These are phyloP conservation scores for Epizoanthus scotinus DNA, from an alignment of 92 coral and sea anemone genomes.

Conservation along the genomic window DNA sequence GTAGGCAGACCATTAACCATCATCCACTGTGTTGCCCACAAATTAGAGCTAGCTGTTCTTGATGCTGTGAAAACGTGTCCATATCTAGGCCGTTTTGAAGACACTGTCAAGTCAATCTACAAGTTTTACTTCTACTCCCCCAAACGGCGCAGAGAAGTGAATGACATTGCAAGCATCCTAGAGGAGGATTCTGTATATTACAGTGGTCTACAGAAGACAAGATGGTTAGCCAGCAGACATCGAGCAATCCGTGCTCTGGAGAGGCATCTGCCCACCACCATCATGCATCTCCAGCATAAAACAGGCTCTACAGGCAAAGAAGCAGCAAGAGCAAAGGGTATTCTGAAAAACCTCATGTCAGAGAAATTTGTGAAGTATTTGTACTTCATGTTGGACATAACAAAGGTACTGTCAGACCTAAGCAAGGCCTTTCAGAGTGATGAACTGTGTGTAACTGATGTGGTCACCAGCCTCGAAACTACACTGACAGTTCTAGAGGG, in stretches of 20 bases:
- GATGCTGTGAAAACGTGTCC: slow-evolving; percentile 45
- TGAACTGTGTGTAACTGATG: slow-evolving; percentile 44
- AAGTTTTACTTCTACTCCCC: slow-evolving; percentile 56
- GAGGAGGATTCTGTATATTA: slow-evolving; percentile 39
- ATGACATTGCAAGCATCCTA: slow-evolving; percentile 41
- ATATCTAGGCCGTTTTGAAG: slow-evolving; percentile 36
- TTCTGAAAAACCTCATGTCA: slow-evolving; percentile 20
- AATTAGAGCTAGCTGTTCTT: slow-evolving; percentile 53
- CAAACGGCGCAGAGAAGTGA: slow-evolving; percentile 45
- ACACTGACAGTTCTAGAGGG: slow-evolving; percentile 21
- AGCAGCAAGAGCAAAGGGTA: slow-evolving; percentile 49
- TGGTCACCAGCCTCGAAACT: slow-evolving; percentile 33
- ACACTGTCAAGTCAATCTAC: slow-evolving; percentile 32
- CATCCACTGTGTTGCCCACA: slow-evolving; percentile 63
- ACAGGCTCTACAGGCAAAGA: slow-evolving; percentile 44
- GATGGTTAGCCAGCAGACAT: slow-evolving; percentile 44
- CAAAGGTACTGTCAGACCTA: slow-evolving; percentile 46
- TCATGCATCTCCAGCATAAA: slow-evolving; percentile 54
- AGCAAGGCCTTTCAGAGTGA: slow-evolving; percentile 49
- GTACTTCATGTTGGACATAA: slow-evolving; percentile 51
- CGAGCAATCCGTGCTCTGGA: slow-evolving; percentile 44
- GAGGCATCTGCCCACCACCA: slow-evolving; percentile 45
- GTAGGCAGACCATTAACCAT: slow-evolving; percentile 28
- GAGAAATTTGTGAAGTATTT: slow-evolving; percentile 46
- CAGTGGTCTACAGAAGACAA: slow-evolving; percentile 51